Evolutionary conservation across 2,113 vertebrate species (phyloP), one percentile per base, ranked within the genome.

Genomic region (Grallaria varia): DNA sequence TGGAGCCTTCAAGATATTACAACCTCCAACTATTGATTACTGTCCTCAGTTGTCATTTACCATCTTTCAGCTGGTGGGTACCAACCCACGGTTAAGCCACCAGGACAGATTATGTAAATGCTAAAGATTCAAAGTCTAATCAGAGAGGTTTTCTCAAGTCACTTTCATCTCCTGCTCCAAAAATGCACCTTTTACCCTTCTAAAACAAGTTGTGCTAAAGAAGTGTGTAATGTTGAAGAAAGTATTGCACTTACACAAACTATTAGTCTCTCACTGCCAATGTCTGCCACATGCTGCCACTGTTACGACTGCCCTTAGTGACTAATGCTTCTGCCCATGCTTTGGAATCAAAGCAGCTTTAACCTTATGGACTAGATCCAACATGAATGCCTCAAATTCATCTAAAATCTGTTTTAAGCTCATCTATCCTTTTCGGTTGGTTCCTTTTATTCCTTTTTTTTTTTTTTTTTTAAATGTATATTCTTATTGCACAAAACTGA

Each of bases 1-100:
- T 92, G 90, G 79, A 96, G 64, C 83, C 69, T 97, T 96, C 96
- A 92, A 90, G 73, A 95, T 84, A 78, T 90, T 95, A 89, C 76
- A 92, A 12, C 44, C 35, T 84, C 73, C 84, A 84, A 93, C 86
- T 81, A 73, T 81, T 92, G 89, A 92, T 95, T 95, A 95, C 69
- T 87, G 53, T 66, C 81, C 80, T 56, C 72, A 52, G 55, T 93
- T 93, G 95, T 97, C 95, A 95, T 84, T 74, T 90, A 71, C 84
- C 91, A 75, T 95, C 86, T 96, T 97, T 78, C 89, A 87, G 68
- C 68, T 22, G 52, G 86, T 96, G 83, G 89, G 63, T 95, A 71
- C 69, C 94, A 92, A 62, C 42, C 39, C 73, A 78, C 80, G 52
- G 83, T 44, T 81, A 80, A 97, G 84, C 83, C 91, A 96, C 86